phyloP scores from a whole-genome alignment of 1,140 invertebrate genomes.

The Neodiprion pinetum region DNA sequence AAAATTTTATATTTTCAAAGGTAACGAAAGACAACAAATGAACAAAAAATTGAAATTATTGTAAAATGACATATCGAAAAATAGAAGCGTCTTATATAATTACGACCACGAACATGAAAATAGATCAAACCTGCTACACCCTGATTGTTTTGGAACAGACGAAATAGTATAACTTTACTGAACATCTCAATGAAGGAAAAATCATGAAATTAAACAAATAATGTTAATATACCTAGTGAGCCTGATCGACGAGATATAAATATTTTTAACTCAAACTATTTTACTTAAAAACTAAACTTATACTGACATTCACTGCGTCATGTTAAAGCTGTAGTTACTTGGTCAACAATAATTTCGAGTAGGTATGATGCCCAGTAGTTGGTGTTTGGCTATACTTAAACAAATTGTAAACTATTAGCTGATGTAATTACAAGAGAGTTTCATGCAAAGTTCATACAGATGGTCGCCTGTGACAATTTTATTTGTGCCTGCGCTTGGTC shows the following conservation, averaged over 20 bases:
- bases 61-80: conserved; percentile 6
- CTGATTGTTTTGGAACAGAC: background rate
- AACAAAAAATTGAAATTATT: background rate
- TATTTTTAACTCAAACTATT: conserved; percentile 49
- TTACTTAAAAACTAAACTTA: conserved; percentile 33
- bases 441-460: background rate
- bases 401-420: conserved; percentile 47
- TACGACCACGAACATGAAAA: background rate
- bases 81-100: background rate
- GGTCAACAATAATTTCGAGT: conserved; percentile 14
- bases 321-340: conserved; percentile 25
- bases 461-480: background rate
- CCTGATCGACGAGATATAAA: conserved; percentile 38
- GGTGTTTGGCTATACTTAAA: conserved; percentile 34
- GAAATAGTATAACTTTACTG: background rate
- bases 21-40: too few species aligned
- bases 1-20: too few species aligned
- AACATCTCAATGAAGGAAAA: background rate
- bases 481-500: conserved; percentile 4
- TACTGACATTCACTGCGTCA: conserved; percentile 16
- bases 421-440: conserved; percentile 26
- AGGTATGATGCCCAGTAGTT: conserved; percentile 26
- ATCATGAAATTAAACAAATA: background rate
- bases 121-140: background rate
- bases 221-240: conserved; percentile 23